Conservation (phyloP, 2,888 invertebrate genomes). For the Ametastegia equiseti region DNA sequence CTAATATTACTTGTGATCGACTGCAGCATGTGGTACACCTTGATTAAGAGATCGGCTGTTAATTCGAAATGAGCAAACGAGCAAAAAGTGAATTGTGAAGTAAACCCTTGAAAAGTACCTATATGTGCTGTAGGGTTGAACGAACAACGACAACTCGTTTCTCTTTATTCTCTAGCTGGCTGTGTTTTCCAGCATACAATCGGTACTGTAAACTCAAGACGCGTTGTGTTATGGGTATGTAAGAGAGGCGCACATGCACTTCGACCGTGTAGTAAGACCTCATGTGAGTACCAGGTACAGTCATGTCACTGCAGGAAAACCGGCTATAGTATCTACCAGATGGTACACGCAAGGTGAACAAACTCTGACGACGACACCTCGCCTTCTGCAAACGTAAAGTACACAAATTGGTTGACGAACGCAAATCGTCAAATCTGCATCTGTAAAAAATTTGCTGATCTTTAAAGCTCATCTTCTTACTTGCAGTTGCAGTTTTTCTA, state of each 20-base stretch:
- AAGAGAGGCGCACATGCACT: background rate
- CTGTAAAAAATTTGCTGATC: too few species aligned
- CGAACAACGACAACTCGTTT: too few species aligned
- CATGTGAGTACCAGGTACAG: slow-evolving; percentile 36
- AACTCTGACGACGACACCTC: slow-evolving; percentile 59
- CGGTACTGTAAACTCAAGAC: background rate
- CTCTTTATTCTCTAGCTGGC: background rate
- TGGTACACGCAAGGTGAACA: slow-evolving; percentile 63
- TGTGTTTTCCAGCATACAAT: background rate
- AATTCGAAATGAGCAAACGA: too few species aligned
- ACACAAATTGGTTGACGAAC: slow-evolving; percentile 5
- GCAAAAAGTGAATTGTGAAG: too few species aligned
- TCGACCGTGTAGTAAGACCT: slow-evolving; percentile 5
- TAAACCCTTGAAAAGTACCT: too few species aligned
- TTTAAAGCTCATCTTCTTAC: too few species aligned
- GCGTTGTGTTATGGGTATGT: background rate
- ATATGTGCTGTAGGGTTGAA: too few species aligned
- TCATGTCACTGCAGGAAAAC: slow-evolving; percentile 4
- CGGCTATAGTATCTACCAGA: slow-evolving; percentile 39
- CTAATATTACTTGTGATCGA: too few species aligned
- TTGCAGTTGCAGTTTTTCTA: too few species aligned
- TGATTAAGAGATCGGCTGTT: too few species aligned
- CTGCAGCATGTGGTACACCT: too few species aligned
- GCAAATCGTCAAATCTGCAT: too few species aligned
- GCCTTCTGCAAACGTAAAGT: background rate